These are phyloP conservation scores for Horisme vitalbata DNA, from an alignment of 2,888 invertebrate genomes.

Conservation along the genomic window DNA sequence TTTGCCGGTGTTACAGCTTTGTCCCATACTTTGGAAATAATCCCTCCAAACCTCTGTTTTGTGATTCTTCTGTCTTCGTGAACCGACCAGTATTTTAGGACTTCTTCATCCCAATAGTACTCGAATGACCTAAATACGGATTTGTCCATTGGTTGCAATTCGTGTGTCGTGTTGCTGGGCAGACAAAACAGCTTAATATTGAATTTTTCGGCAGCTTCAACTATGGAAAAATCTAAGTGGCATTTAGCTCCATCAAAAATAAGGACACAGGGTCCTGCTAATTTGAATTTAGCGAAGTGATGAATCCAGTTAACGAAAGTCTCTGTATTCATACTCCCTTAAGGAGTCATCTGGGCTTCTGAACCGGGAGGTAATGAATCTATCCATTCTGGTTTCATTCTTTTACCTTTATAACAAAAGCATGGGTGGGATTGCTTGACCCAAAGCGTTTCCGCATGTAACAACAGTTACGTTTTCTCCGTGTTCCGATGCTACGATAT, in stretches of 20 bases:
- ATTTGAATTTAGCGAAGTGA: too few species aligned
- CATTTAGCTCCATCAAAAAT: constrained; percentile 7
- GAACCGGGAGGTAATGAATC: constrained; percentile 16
- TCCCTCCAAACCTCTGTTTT: constrained; percentile 29
- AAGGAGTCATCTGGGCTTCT: constrained; percentile 18
- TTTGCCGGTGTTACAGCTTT: constrained; percentile 37
- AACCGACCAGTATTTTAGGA: constrained; percentile 40
- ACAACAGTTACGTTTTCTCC: too few species aligned
- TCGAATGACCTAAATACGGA: too few species aligned
- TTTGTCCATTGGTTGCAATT: too few species aligned
- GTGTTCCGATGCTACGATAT: too few species aligned
- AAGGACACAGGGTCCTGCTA: too few species aligned
- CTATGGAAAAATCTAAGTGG: constrained; percentile 1
- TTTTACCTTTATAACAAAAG: constrained; percentile 1
- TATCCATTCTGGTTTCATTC: constrained; percentile 2
- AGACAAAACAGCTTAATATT: too few species aligned
- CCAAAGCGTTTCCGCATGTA: too few species aligned
- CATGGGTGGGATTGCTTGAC: too few species aligned
- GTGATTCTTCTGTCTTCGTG: constrained; percentile 2
- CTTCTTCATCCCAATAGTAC: constrained; percentile 17
- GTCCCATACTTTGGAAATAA: constrained; percentile 37
- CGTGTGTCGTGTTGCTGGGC: too few species aligned
- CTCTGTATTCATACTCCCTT: constrained; percentile 17
- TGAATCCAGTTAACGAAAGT: too few species aligned
- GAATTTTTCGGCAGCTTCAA: too few species aligned